Percentiles rank a stretch among this genome's conserved stretches.
These are phyloP conservation scores for Dasyurus viverrinus DNA, from an alignment of 2,113 vertebrate species.

Conservation along the genomic window DNA sequence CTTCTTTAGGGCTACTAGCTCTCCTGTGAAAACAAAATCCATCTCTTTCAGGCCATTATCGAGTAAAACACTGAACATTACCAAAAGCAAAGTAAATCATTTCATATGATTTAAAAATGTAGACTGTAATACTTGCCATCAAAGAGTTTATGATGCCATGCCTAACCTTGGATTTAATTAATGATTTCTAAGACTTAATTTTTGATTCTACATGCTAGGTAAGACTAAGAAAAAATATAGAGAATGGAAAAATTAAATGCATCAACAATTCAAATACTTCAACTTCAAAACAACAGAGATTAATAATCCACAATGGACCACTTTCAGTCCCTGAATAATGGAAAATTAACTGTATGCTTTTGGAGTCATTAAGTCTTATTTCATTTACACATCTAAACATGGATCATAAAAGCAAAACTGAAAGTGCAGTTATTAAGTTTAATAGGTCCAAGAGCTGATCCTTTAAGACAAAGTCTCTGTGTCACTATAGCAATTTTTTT, in stretches of 20 bases:
- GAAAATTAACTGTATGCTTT: neutral
- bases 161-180: conserved; percentile 5
- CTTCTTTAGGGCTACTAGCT: conserved; percentile 97
- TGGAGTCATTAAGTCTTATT: neutral
- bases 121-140: conserved; percentile 1
- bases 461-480: neutral
- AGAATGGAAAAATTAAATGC: conserved; percentile 25
- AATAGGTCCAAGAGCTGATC: neutral
- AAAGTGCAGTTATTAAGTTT: neutral
- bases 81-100: conserved; percentile 4
- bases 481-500: neutral
- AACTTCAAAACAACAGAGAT: conserved; percentile 20
- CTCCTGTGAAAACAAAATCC: conserved; percentile 85
- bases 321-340: neutral
- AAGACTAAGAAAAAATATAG: conserved; percentile 22
- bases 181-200: conserved; percentile 15
- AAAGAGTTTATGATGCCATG: neutral
- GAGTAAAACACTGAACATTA: conserved; percentile 27
- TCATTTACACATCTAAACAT: neutral
- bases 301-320: neutral
- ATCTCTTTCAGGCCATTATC: conserved; percentile 18
- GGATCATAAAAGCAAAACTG: neutral
- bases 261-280: conserved; percentile 31
- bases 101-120: conserved; percentile 12
- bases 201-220: conserved; percentile 30